phyloP scores from a whole-genome alignment of 2,888 invertebrate genomes.

The Hemaris fuciformis region DNA sequence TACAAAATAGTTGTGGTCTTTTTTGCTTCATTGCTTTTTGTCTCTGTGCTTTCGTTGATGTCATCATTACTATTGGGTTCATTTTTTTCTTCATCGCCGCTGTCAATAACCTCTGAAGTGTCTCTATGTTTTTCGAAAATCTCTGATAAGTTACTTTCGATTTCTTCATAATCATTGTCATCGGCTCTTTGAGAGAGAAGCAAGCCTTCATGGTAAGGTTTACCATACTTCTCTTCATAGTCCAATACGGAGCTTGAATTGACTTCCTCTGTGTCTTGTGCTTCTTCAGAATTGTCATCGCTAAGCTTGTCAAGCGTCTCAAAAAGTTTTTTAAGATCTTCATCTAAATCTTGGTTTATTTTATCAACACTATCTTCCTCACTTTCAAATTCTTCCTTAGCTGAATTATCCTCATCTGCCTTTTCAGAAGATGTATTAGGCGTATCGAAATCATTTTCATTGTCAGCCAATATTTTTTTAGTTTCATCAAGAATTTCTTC shows the following conservation, averaged over 20 bases:
- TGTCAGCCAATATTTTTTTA: slow-evolving; percentile 18
- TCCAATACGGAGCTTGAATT: slow-evolving; percentile 25
- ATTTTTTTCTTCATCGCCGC: slow-evolving; percentile 17
- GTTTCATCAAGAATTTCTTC: slow-evolving; percentile 24
- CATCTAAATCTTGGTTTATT: slow-evolving; percentile 49
- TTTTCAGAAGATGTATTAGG: not conserved
- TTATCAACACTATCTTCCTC: slow-evolving; percentile 47
- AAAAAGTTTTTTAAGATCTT: slow-evolving; percentile 52
- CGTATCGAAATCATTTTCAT: slow-evolving; percentile 5
- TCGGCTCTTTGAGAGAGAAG: slow-evolving; percentile 25
- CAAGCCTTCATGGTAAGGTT: slow-evolving; percentile 32
- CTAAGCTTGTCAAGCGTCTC: slow-evolving; percentile 49
- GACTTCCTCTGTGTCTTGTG: slow-evolving; percentile 18
- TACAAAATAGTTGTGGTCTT: slow-evolving; percentile 30
- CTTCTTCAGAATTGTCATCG: slow-evolving; percentile 26
- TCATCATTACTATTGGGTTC: slow-evolving; percentile 26
- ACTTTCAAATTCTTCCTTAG: slow-evolving; percentile 19
- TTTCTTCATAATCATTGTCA: slow-evolving; percentile 34
- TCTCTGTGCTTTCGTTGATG: slow-evolving; percentile 17
- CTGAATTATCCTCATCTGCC: slow-evolving; percentile 17
- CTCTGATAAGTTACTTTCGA: slow-evolving; percentile 35
- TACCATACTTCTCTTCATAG: slow-evolving; percentile 37
- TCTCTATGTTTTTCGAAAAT: slow-evolving; percentile 24
- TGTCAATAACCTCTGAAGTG: slow-evolving; percentile 19
- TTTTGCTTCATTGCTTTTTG: slow-evolving; percentile 19